Evolutionary conservation across 2,113 vertebrate species (phyloP).

Genomic region (human (Homo sapiens)): DNA sequence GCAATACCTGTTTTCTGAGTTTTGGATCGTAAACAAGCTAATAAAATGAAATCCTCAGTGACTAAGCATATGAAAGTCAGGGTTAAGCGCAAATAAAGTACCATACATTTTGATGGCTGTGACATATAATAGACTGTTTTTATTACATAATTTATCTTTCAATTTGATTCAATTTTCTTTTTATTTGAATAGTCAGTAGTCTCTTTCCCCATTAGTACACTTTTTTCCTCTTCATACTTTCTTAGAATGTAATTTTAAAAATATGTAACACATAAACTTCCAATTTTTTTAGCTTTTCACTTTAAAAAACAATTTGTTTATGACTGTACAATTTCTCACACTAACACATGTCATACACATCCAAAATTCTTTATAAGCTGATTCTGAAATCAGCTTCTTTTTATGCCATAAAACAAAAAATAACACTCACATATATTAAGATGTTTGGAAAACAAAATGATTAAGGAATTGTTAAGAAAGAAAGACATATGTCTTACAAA

Average conservation of each 20-base stretch:
- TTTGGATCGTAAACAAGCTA: not conserved
- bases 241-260: not conserved
- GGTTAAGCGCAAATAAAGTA: not conserved
- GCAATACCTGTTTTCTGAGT: not conserved
- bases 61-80: not conserved
- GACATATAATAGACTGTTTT: not conserved
- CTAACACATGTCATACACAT: not conserved
- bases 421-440: not conserved
- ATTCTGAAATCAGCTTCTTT: no score
- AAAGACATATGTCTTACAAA: not conserved
- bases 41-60: not conserved
- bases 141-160: not conserved
- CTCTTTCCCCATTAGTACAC: not conserved
- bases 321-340: not conserved
- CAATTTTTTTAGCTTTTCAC: not conserved
- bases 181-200: not conserved
- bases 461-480: not conserved
- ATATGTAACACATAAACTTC: not conserved
- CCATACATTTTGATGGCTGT: not conserved
- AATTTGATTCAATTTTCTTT: not conserved
- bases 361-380: not conserved
- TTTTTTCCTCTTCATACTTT: not conserved
- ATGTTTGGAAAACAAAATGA: constrained; percentile 7
- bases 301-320: not conserved
- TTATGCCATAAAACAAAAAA: constrained; percentile 16